These are phyloP conservation scores for Protonibea diacanthus DNA, from an alignment of 2,797 vertebrate genomes.

Conservation along the genomic window DNA sequence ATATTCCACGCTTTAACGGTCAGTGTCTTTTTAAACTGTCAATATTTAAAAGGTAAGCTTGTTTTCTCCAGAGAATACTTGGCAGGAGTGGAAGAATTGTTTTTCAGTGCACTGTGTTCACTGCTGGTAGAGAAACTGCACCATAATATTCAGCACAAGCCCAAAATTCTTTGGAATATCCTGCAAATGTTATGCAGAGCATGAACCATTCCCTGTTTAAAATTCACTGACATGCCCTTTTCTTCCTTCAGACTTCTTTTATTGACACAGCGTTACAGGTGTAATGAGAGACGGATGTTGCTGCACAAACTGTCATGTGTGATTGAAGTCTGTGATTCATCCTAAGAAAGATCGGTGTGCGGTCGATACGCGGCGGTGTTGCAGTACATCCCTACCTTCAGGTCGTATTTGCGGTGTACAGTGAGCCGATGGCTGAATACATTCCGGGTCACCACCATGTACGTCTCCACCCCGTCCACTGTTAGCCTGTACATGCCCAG, in stretches of 20 bases:
- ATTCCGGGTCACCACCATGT: slow-evolving; percentile 96
- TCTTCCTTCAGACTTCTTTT: neutral
- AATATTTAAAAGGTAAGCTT: slow-evolving; percentile 7
- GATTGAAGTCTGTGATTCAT: neutral
- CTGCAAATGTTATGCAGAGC: neutral
- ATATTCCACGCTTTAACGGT: slow-evolving; percentile 12
- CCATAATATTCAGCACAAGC: neutral
- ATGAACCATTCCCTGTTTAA: neutral
- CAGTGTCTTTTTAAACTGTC: slow-evolving; percentile 41
- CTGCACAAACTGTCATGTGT: neutral
- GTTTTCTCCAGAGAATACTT: slow-evolving; percentile 41
- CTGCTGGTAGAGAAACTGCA: neutral
- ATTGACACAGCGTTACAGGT: neutral
- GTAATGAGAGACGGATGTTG: neutral
- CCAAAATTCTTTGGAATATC: neutral
- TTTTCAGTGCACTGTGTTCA: neutral
- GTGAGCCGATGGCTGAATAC: slow-evolving; percentile 95
- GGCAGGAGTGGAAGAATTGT: slow-evolving; percentile 29
- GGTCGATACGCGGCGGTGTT: neutral
- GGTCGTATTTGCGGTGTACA: slow-evolving; percentile 95
- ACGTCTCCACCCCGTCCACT: slow-evolving; percentile 95
- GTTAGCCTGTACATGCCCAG: slow-evolving; percentile 96
- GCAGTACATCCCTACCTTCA: slow-evolving; percentile 86
- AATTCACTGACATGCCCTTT: neutral
- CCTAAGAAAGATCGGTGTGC: neutral